A percentile compares a stretch with the other conserved stretches of the same genome.
These are phyloP conservation scores for Tragelaphus eurycerus DNA, from an alignment of 2,797 vertebrate species.

Conservation along the genomic window DNA sequence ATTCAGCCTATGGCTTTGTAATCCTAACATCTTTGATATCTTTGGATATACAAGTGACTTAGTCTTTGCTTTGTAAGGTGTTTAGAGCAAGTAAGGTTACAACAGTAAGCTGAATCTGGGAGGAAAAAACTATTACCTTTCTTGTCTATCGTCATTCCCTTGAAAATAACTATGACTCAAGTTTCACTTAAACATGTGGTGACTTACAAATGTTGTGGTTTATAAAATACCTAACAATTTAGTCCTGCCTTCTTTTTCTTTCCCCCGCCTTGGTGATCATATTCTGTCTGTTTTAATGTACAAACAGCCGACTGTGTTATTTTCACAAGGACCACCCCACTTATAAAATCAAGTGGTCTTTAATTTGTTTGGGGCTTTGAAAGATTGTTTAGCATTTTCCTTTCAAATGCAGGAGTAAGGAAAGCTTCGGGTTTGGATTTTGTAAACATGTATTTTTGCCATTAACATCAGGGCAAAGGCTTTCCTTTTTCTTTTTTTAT, in stretches of 20 bases:
- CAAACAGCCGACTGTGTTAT: slow-evolving; percentile 22
- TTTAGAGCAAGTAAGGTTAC: slow-evolving; percentile 46
- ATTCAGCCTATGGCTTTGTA: slow-evolving; percentile 19
- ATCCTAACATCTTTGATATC: slow-evolving; percentile 22
- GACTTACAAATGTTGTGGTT: neutral
- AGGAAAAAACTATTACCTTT: neutral
- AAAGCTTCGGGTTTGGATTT: slow-evolving; percentile 44
- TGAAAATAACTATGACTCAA: slow-evolving; percentile 15
- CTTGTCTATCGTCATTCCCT: neutral
- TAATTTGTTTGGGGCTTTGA: slow-evolving; percentile 63
- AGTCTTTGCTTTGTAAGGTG: slow-evolving; percentile 56
- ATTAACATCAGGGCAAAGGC: neutral
- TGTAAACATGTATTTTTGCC: neutral
- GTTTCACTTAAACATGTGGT: slow-evolving; percentile 23
- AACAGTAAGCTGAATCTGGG: slow-evolving; percentile 5
- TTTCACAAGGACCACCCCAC: slow-evolving; percentile 48
- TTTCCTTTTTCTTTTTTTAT: neutral
- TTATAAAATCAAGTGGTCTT: slow-evolving; percentile 49
- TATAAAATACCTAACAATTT: neutral
- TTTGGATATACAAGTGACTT: slow-evolving; percentile 45
- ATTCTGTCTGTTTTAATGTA: neutral
- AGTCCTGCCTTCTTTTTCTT: neutral
- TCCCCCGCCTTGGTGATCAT: fast-evolving
- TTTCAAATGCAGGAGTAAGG: slow-evolving; percentile 36
- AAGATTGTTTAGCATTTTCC: slow-evolving; percentile 45